A percentile compares a stretch with the other conserved stretches of the same genome.
Conservation (phyloP, 2,113 vertebrate genomes). For the Salvator merianae region DNA sequence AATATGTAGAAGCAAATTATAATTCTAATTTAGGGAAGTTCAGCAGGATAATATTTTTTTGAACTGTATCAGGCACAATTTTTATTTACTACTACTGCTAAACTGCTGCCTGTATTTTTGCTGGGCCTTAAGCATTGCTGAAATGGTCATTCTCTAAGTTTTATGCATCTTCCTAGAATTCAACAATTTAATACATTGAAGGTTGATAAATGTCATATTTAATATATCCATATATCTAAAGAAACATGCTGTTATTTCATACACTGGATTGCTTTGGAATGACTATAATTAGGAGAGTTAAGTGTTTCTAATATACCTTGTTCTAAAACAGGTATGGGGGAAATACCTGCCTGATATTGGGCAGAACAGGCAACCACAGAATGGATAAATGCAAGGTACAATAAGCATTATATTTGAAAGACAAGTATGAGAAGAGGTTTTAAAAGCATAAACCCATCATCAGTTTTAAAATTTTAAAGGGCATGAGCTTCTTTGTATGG, state of each 20-base stretch:
- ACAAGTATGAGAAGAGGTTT: not conserved
- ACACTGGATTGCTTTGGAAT: slow-evolving; percentile 26
- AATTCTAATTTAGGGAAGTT: slow-evolving; percentile 26
- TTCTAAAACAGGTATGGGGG: not conserved
- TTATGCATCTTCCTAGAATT: not conserved
- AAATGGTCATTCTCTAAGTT: not conserved
- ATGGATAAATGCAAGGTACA: not conserved
- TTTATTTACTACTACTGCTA: not conserved
- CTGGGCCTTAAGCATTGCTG: not conserved
- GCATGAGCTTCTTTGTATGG: not conserved
- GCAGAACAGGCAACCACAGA: not conserved
- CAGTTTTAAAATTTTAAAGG: not conserved
- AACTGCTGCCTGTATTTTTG: not conserved
- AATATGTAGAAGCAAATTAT: not conserved
- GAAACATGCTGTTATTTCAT: not conserved
- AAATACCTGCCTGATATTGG: not conserved
- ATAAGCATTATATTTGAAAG: not conserved
- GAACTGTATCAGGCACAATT: not conserved
- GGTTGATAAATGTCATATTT: not conserved
- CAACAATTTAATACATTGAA: not conserved
- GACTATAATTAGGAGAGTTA: not conserved
- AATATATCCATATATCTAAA: not conserved
- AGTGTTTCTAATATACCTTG: not conserved
- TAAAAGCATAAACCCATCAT: not conserved
- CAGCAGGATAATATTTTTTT: not conserved